phyloP scores from a whole-genome alignment of 2,888 invertebrate species.

The Anoplius nigerrimus region DNA sequence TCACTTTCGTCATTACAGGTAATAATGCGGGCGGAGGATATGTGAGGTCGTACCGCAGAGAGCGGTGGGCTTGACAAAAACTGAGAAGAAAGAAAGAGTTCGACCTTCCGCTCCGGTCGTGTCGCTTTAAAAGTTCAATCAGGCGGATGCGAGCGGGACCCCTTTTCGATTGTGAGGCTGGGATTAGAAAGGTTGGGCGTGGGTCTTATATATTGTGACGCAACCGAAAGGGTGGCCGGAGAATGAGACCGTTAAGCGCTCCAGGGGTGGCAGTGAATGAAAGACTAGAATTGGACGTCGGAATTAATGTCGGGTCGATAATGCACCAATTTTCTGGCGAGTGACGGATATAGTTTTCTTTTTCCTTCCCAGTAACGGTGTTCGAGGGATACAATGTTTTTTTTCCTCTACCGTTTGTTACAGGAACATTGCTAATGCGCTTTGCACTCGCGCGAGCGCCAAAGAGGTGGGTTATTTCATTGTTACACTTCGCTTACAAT shows the following conservation, averaged over 20 bases:
- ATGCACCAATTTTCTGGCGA: background rate
- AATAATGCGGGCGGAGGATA: background rate
- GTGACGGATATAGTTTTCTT: conserved; percentile 1
- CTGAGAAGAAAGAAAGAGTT: conserved; percentile 19
- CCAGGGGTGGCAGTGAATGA: too few species aligned
- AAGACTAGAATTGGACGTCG: too few species aligned
- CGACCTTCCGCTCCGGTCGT: background rate
- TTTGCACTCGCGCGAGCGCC: conserved; percentile 16
- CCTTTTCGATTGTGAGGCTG: too few species aligned
- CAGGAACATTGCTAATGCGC: conserved; percentile 1
- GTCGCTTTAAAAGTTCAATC: background rate
- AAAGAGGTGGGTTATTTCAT: conserved; percentile 15
- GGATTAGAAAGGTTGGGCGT: too few species aligned
- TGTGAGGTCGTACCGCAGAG: background rate
- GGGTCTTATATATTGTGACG: too few species aligned
- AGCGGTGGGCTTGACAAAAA: background rate
- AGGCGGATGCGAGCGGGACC: background rate
- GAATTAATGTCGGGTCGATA: background rate
- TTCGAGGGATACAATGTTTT: too few species aligned
- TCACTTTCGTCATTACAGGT: background rate
- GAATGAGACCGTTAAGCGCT: too few species aligned
- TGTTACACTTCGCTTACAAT: conserved; percentile 8
- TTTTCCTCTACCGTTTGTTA: background rate
- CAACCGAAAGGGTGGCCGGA: too few species aligned
- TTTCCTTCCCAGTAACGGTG: conserved; percentile 2